Evolutionary conservation across 2,113 vertebrate genomes (phyloP).

Genomic region (Cygnus atratus): DNA sequence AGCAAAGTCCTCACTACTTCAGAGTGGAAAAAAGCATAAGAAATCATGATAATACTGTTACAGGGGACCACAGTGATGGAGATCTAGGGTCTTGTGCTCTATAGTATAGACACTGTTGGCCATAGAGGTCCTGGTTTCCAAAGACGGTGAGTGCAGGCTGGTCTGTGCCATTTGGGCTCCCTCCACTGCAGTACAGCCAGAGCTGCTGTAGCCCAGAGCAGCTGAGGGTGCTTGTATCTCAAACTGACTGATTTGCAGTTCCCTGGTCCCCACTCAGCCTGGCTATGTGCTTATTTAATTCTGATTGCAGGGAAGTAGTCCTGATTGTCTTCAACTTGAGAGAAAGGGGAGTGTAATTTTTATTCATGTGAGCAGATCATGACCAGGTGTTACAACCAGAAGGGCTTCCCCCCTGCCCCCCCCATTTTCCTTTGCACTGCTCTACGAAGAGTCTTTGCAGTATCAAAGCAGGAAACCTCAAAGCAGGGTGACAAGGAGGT

Average conservation of each 20-base stretch:
- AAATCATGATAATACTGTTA: neutral
- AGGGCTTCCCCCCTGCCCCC: neutral
- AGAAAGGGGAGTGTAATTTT: neutral
- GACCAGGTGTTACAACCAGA: neutral
- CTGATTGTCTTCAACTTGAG: neutral
- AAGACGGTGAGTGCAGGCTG: accelerated
- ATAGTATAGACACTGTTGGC: neutral
- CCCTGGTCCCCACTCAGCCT: neutral
- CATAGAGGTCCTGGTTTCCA: accelerated
- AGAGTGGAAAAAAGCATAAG: neutral
- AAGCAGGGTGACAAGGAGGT: constrained; percentile 22
- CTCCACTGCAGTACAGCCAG: neutral
- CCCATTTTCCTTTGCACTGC: neutral
- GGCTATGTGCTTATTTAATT: neutral
- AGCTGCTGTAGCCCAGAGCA: neutral
- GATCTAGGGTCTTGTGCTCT: neutral
- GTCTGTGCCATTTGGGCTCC: neutral
- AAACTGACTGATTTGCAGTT: neutral
- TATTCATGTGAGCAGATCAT: neutral
- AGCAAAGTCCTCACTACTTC: neutral
- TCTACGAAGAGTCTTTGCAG: neutral
- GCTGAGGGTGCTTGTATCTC: neutral
- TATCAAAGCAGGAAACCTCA: constrained; percentile 42
- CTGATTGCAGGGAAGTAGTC: neutral
- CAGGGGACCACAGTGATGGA: neutral